Evolutionary conservation across 2,888 invertebrate species (phyloP), one percentile per base, ranked within the genome.

Genomic region (Drosophila helvetica): DNA sequence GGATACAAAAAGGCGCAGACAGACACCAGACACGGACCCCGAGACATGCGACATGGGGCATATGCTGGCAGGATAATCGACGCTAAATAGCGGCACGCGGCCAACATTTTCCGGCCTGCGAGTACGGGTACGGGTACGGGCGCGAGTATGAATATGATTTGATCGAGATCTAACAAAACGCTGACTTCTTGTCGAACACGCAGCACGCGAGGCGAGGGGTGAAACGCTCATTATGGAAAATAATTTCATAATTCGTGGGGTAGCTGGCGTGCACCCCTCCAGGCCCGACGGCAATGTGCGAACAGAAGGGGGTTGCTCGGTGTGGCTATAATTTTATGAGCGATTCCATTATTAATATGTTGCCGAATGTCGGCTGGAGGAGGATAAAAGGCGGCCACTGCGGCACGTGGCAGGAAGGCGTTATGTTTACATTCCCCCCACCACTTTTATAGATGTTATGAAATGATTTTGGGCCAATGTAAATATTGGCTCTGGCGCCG

Each of bases 161-260:
- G 74, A 79, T 74, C 67, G 69, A 53, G 69, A 80, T 74, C 68
- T 64, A 57, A 74, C 69, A 86, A 87, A 74, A 75, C 71, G 75
- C 46, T 84, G 90, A 89, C 90, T 89, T 89, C 79, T 80, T 87
- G 89, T 86, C 87, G 56, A 70, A 71, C 68, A 73, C 74, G 72
- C 77, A 77, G 73, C 74, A 77, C 57, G 43, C 51, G 25, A 30
- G 51, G 59, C 60, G n/a, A 42, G 56, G 38, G 38, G 58, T 25
- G 54, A 50, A 54, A 45, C 38, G 45, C 79, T 82, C 82, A 91
- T 91, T 90, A 91, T 90, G 91, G 87, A 88, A 92, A 91, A 91
- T 92, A 91, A 92, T 92, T 92, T 92, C 91, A 92, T 92, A 92
- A 92, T 90, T 92, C 88, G 86, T 87, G 90, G 89, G 91, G 91